Base-by-base conservation (phyloP, 2,113 vertebrate species). In the Gopherus flavomarginatus region DNA sequence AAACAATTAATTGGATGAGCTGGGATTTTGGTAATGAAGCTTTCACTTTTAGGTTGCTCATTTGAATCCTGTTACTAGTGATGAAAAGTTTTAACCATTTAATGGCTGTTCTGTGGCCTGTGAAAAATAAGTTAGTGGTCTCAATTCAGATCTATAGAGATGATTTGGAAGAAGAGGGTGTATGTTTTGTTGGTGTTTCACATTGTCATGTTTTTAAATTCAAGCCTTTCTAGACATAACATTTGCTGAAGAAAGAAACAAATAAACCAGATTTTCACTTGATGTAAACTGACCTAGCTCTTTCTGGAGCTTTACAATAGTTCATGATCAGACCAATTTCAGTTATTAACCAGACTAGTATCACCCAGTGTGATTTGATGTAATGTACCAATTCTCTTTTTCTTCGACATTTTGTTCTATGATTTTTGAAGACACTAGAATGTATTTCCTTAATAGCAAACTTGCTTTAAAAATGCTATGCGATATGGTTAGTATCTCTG, bases 301-400 rank as follows among this genome's bases (percentile, higher is more conserved):
- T 90, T 95, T 93, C 83, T 47, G 84, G 96, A 49, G 69, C 81
- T 95, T 97, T 90, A 81, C 13, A 29, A 24, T 79, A 82, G 59
- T 89, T 86, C 85, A 16, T 31, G 93, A 91, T 49, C 38, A 90
- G 77, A 80, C 65, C 86, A 93, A 53, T 59, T 97, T 94, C 95
- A 90, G 89, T 94, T 89, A 86, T 94, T 90, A 95, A 93, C 26
- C 94, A 77, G 91, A 93, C 95, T 95, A 86, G 49, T 72, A 77
- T 49, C 57, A 65, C 24, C 38, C 93, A 81, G 89, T 94, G 84
- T 72, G 12, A 88, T 94, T 92, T 81, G 79, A 22, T 44, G 27
- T 77, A 47, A 10, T 91, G 19, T 62, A 85, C 92, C 90, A 85
- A 91, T 57, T 90, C 56, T 81, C 49, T 62, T 95, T 90, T 89